These are phyloP conservation scores for Tetramorium simillimum DNA, from an alignment of 1,140 invertebrate genomes.

Conservation along the genomic window DNA sequence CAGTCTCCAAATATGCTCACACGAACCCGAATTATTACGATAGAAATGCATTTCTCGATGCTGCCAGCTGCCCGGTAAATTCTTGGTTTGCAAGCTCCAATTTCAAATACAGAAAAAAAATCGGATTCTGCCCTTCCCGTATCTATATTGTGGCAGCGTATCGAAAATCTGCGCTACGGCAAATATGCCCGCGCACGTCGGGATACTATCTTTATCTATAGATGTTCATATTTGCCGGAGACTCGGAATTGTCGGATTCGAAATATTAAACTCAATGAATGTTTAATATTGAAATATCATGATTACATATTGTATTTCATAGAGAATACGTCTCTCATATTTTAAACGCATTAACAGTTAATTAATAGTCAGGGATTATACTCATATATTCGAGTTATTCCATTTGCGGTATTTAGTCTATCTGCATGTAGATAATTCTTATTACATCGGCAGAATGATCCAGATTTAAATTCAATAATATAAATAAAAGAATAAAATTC, in stretches of 20 bases:
- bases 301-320: background rate
- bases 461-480: background rate
- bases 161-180: background rate
- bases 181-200: background rate
- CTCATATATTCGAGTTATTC: background rate
- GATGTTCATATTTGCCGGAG: background rate
- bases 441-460: background rate
- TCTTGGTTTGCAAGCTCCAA: background rate
- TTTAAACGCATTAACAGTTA: constrained; percentile 10
- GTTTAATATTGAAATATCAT: constrained; percentile 41
- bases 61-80: background rate
- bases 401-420: background rate
- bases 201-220: background rate
- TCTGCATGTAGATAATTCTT: background rate
- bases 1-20: background rate
- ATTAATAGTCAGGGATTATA: background rate
- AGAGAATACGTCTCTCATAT: background rate
- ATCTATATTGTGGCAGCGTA: background rate
- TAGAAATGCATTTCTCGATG: background rate
- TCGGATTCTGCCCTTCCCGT: background rate
- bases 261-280: constrained; percentile 31
- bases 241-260: background rate
- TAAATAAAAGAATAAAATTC: background rate
- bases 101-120: background rate
- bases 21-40: background rate